Evolutionary conservation across 2,797 vertebrate genomes (phyloP).

Genomic region (Avahi laniger): DNA sequence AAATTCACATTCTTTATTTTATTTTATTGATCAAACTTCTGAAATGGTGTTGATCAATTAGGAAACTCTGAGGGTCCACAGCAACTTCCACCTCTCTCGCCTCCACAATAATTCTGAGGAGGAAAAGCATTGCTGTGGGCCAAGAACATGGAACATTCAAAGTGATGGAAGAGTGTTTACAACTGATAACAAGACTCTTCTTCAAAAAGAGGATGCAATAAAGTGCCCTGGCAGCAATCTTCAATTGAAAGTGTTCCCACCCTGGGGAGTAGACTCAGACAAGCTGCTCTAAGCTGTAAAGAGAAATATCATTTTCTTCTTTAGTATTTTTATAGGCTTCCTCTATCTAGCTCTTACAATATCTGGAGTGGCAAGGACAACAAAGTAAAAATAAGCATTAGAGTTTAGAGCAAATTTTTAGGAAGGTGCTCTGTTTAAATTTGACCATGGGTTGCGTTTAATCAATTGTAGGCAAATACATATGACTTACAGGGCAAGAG

Average conservation of each 20-base stretch:
- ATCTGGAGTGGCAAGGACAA: neutral
- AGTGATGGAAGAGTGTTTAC: neutral
- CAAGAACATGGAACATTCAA: neutral
- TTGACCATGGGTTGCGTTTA: neutral
- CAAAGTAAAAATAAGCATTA: neutral
- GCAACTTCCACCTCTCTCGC: neutral
- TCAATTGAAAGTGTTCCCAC: neutral
- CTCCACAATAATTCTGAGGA: neutral
- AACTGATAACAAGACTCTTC: neutral
- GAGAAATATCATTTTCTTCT: neutral
- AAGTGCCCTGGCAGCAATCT: neutral
- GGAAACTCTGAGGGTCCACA: neutral
- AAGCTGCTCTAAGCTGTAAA: neutral
- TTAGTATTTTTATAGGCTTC: neutral
- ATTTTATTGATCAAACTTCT: neutral
- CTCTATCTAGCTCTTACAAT: neutral
- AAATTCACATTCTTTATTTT: neutral
- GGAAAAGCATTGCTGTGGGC: neutral
- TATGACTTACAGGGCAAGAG: neutral
- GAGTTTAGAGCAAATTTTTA: neutral
- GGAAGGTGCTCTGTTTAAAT: neutral
- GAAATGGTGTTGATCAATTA: neutral
- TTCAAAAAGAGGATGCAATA: neutral
- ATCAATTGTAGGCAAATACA: neutral
- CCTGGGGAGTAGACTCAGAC: neutral